phyloP scores from a whole-genome alignment of 2,797 vertebrate species.

The Coendou prehensilis region DNA sequence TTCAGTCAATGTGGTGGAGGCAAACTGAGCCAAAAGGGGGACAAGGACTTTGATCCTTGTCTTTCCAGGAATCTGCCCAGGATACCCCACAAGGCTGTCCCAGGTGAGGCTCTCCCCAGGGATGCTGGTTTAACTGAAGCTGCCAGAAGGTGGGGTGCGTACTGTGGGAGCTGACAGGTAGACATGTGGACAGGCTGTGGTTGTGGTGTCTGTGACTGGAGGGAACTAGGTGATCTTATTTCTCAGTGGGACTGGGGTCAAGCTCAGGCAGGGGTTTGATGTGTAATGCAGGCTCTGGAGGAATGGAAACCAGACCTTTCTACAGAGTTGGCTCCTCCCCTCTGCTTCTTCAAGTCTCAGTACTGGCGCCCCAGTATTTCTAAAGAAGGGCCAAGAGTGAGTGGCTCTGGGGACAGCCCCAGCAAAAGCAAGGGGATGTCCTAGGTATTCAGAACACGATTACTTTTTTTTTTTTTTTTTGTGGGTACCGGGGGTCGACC shows the following conservation, averaged over 20 bases:
- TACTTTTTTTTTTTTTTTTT: not conserved
- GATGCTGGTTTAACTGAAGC: not conserved
- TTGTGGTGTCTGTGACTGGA: constrained; percentile 58
- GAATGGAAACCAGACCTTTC: constrained; percentile 59
- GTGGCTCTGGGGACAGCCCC: constrained; percentile 61
- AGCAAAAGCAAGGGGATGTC: not conserved
- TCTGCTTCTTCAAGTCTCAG: not conserved
- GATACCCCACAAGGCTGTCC: not conserved
- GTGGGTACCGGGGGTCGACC: too few relatives aligned
- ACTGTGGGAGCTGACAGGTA: not conserved
- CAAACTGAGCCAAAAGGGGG: not conserved
- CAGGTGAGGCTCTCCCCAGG: not conserved
- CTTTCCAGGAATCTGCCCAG: not conserved
- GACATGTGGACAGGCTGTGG: not conserved
- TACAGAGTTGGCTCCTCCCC: not conserved
- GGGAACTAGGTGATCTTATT: constrained; percentile 69
- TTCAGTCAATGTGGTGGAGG: not conserved
- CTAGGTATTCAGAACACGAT: constrained; percentile 67
- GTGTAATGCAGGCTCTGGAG: constrained; percentile 9
- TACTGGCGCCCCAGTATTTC: not conserved
- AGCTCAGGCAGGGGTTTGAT: constrained; percentile 37
- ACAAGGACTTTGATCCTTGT: not conserved
- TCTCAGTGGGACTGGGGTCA: constrained; percentile 75
- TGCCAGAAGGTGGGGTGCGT: not conserved
- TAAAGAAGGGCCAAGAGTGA: not conserved